phyloP scores from a whole-genome alignment of 2,888 invertebrate genomes.

The Pammene aurita region DNA sequence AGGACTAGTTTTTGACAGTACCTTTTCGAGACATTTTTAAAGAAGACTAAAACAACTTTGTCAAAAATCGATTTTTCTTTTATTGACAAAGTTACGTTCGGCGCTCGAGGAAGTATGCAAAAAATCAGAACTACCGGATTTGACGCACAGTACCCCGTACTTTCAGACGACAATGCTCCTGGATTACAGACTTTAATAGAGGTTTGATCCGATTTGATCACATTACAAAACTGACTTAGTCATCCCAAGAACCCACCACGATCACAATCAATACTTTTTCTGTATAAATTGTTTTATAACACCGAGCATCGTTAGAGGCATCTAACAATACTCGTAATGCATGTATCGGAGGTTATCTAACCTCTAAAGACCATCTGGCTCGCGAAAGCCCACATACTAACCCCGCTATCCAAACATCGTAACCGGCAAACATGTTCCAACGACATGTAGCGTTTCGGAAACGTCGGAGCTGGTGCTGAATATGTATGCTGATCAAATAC shows the following conservation, averaged over 20 bases:
- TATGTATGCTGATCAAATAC: slow-evolving; percentile 42
- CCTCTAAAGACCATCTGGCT: slow-evolving; percentile 57
- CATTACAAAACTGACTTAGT: too few species aligned
- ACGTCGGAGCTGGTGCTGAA: slow-evolving; percentile 22
- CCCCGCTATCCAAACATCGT: slow-evolving; percentile 39
- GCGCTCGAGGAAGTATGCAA: too few species aligned
- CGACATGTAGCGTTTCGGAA: neutral
- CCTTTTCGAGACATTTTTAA: too few species aligned
- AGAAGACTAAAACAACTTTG: too few species aligned
- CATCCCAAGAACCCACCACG: neutral
- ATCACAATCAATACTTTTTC: neutral
- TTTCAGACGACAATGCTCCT: too few species aligned
- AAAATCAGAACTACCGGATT: too few species aligned
- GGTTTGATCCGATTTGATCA: neutral
- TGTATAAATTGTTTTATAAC: slow-evolving; percentile 19
- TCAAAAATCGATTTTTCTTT: too few species aligned
- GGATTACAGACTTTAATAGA: too few species aligned
- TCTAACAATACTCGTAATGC: slow-evolving; percentile 38
- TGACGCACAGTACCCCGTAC: too few species aligned
- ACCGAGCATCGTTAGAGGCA: slow-evolving; percentile 20
- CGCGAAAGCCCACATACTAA: slow-evolving; percentile 55
- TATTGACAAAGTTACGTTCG: too few species aligned
- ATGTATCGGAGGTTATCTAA: slow-evolving; percentile 46
- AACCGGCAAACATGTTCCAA: neutral
- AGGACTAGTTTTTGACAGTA: too few species aligned